Evolutionary conservation across 2,113 vertebrate genomes (phyloP).

Genomic region (Dryoscopus gambensis): DNA sequence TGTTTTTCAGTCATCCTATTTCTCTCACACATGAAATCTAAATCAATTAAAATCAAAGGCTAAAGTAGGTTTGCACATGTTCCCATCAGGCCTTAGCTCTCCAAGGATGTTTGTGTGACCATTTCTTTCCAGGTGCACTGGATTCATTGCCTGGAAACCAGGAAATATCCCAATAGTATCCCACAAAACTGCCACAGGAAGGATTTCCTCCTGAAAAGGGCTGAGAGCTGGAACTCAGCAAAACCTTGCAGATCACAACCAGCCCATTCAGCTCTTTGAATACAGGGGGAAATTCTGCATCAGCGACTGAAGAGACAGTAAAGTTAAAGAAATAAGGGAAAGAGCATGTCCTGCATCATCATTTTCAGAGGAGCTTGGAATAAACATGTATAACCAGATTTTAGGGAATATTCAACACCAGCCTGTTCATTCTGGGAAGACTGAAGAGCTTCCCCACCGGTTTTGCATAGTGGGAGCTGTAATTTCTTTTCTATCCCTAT

Average conservation of each 20-base stretch:
- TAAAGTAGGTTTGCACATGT: not conserved
- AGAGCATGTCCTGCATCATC: not conserved
- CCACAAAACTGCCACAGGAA: not conserved
- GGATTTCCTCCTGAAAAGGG: not conserved
- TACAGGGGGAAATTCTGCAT: not conserved
- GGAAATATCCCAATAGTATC: not conserved
- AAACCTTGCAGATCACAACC: not conserved
- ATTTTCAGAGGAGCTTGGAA: not conserved
- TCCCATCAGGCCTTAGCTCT: not conserved
- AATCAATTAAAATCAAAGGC: not conserved
- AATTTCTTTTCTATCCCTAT: not conserved
- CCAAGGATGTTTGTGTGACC: not conserved
- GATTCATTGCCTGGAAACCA: not conserved
- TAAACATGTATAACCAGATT: not conserved
- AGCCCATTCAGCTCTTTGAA: not conserved
- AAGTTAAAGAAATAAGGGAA: not conserved
- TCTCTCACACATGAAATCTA: not conserved
- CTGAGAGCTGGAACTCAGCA: not conserved
- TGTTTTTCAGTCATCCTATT: not conserved
- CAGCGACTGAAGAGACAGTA: not conserved
- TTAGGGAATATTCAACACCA: not conserved
- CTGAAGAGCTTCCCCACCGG: not conserved
- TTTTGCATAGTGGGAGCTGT: not conserved
- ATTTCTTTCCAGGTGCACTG: not conserved
- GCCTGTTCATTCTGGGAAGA: rapidly evolving